A percentile compares a stretch with the other conserved stretches of the same genome.
Evolutionary conservation across 2,888 invertebrate species (phyloP).

Genomic region (Stramonita haemastoma): DNA sequence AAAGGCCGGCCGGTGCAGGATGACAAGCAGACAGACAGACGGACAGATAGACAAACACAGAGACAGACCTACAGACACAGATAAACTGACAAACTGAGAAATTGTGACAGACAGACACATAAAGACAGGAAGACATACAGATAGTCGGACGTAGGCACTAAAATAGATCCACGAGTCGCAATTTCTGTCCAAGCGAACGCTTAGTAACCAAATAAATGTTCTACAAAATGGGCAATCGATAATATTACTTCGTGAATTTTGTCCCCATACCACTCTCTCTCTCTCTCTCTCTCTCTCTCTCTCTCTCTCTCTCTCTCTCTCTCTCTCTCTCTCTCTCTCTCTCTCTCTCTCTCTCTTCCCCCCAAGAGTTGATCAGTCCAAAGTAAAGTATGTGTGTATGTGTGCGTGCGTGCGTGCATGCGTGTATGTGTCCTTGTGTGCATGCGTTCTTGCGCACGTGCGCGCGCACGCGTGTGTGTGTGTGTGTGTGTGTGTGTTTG

Average conservation of each 20-base stretch:
- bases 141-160: not conserved
- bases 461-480: not conserved
- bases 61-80: no score
- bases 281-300: slow-evolving; percentile 21
- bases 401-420: slow-evolving; percentile 10
- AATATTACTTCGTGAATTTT: no score
- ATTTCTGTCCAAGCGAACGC: not conserved
- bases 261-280: not conserved
- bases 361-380: not conserved
- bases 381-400: not conserved
- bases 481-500: not conserved
- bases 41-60: no score
- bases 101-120: not conserved
- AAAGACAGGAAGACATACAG: not conserved
- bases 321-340: not conserved
- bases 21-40: no score
- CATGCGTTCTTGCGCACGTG: not conserved
- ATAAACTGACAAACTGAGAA: no score
- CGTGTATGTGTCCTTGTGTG: slow-evolving; percentile 20
- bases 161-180: not conserved
- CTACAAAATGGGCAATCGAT: not conserved
- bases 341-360: not conserved
- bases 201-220: not conserved
- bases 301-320: not conserved
- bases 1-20: no score